Evolutionary conservation across 2,888 invertebrate genomes (phyloP), one percentile per base, ranked within the genome.

Genomic region (Asteroscopus sphinx): DNA sequence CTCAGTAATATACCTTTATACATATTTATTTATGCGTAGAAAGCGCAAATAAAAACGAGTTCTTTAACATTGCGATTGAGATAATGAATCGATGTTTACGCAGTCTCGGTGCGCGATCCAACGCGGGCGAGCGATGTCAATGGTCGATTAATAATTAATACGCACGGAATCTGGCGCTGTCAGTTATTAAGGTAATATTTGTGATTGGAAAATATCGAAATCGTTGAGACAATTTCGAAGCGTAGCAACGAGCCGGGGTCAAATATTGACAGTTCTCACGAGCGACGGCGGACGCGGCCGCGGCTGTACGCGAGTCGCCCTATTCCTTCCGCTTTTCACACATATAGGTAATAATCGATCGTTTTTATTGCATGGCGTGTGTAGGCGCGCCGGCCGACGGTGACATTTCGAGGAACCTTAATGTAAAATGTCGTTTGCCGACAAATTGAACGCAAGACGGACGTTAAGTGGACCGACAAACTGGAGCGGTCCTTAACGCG

Each of bases 241-340:
- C 88, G 83, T 84, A 84, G 87, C 87, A 86, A 85, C 83, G 85
- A 82, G 80, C 76, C 65, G 81, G 77, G 83, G 82, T 89, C 85
- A 88, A 94, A 94, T 94, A 94, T 94, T 94, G 90, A 93, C 92
- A 87, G 79, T 94, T 94, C 94, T 91, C 94, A 94, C 94, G 94
- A 90, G 83, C 75, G 85, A 81, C 87, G 79, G 79, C 79, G 81
- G 77, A 88, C 87, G 87, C 86, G 86, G 83, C 88, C 87, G 90
- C 86, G 87, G 88, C 88, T 87, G 81, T 80, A 79, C 63, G 44
- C 65, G 79, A 71, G 80, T 73, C 83, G 80, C 74, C 83, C 82
- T 87, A 89, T 89, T 89, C 88, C 91, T 91, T 93, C 92, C 93
- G 91, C 93, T 92, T 93, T 93, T 91, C 92, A 93, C 93, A 93